A percentile compares a stretch with the other conserved stretches of the same genome.
These are phyloP conservation scores for Enteromius trimaculatus DNA, from an alignment of 2,797 vertebrate genomes.

Conservation along the genomic window DNA sequence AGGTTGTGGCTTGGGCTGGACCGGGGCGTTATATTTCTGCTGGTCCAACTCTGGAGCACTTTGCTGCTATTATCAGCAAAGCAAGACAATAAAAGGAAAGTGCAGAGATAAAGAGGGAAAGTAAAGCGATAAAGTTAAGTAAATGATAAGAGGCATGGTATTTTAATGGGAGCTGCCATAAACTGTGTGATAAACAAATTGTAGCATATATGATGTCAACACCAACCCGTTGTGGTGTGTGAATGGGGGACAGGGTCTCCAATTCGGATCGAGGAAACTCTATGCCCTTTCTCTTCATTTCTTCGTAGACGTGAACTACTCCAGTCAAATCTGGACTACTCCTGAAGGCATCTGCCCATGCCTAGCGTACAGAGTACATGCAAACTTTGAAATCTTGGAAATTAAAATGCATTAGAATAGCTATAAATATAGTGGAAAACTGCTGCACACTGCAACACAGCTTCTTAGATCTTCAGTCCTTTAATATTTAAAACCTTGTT, in stretches of 20 bases:
- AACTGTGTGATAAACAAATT: background rate
- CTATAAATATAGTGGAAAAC: background rate
- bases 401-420: background rate
- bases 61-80: conserved; percentile 57
- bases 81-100: conserved; percentile 47
- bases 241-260: conserved; percentile 95
- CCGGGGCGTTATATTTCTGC: conserved; percentile 74
- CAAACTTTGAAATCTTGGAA: background rate
- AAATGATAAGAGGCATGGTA: background rate
- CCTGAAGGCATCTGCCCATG: conserved; percentile 98
- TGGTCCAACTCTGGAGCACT: conserved; percentile 87
- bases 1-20: conserved; percentile 79
- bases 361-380: conserved; percentile 73
- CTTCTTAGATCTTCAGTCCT: background rate
- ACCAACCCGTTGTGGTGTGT: conserved; percentile 92
- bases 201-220: background rate
- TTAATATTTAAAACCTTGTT: background rate
- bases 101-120: conserved; percentile 11
- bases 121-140: conserved; percentile 3
- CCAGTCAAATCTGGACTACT: conserved; percentile 97
- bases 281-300: conserved; percentile 96
- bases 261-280: conserved; percentile 95
- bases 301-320: conserved; percentile 97
- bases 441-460: background rate
- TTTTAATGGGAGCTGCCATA: background rate